These are phyloP conservation scores for Spodoptera picta DNA, from an alignment of 2,888 invertebrate genomes.

Conservation along the genomic window DNA sequence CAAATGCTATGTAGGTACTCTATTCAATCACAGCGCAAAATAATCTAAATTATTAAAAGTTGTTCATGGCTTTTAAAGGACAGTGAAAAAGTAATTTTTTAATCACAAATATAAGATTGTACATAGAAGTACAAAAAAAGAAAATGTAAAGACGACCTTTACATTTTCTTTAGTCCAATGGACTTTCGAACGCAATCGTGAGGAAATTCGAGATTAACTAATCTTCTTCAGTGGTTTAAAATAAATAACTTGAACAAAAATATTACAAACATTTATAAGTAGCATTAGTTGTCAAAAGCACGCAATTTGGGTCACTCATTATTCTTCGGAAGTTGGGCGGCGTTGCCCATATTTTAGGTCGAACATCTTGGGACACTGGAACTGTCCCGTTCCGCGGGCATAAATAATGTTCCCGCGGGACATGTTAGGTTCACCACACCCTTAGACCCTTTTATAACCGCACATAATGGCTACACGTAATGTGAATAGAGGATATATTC, in stretches of 20 bases:
- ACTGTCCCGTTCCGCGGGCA: slow-evolving; percentile 62
- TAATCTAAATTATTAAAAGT: too few relatives aligned
- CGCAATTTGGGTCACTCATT: slow-evolving; percentile 68
- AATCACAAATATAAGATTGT: too few relatives aligned
- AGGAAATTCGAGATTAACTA: too few relatives aligned
- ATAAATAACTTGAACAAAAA: slow-evolving; percentile 12
- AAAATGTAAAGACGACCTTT: too few relatives aligned
- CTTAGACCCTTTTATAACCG: slow-evolving; percentile 76
- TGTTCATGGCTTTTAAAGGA: too few relatives aligned
- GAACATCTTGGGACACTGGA: slow-evolving; percentile 65
- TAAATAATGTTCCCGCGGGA: slow-evolving; percentile 77
- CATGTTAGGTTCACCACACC: slow-evolving; percentile 68
- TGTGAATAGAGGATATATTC: slow-evolving; percentile 59
- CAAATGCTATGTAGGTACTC: too few relatives aligned
- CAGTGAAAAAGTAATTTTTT: too few relatives aligned
- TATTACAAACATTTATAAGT: slow-evolving; percentile 30
- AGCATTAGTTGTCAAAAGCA: slow-evolving; percentile 55
- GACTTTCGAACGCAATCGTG: too few relatives aligned
- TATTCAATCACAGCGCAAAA: too few relatives aligned
- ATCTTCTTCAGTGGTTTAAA: too few relatives aligned
- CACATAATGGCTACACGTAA: slow-evolving; percentile 65
- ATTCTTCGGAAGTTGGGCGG: slow-evolving; percentile 62
- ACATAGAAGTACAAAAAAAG: too few relatives aligned
- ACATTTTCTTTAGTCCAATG: too few relatives aligned
- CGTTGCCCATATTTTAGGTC: slow-evolving; percentile 65